Percentiles rank a stretch among this genome's conserved stretches.
Evolutionary conservation across 2,797 vertebrate genomes (phyloP).

Genomic region (Taeniopygia guttata): DNA sequence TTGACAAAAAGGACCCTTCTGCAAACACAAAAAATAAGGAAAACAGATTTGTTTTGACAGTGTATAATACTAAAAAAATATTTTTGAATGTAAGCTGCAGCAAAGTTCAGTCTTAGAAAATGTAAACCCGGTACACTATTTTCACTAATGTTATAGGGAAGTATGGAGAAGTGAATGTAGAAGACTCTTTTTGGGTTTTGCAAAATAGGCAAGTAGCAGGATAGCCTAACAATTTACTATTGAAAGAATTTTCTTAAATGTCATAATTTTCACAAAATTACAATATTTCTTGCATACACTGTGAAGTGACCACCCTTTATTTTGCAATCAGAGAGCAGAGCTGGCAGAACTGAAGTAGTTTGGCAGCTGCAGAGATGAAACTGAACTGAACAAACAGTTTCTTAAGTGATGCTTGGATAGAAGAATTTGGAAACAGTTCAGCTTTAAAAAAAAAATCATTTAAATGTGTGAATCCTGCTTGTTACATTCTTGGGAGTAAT

Average conservation of each 20-base stretch:
- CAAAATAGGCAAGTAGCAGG: constrained; percentile 1
- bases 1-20: constrained; percentile 63
- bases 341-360: constrained; percentile 78
- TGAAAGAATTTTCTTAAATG: constrained; percentile 57
- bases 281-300: constrained; percentile 72
- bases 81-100: constrained; percentile 77
- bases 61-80: constrained; percentile 75
- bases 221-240: constrained; percentile 43
- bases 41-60: constrained; percentile 83
- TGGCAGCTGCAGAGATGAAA: constrained; percentile 80
- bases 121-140: constrained; percentile 17
- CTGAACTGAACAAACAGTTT: constrained; percentile 84
- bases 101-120: constrained; percentile 69
- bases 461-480: constrained; percentile 81
- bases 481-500: constrained; percentile 74
- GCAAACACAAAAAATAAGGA: constrained; percentile 40
- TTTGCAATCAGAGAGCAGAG: constrained; percentile 78
- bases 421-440: constrained; percentile 80
- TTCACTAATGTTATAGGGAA: constrained; percentile 46
- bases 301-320: constrained; percentile 82
- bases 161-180: constrained; percentile 25
- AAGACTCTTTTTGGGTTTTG: background rate
- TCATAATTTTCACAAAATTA: constrained; percentile 69
- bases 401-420: constrained; percentile 81
- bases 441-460: constrained; percentile 75